Conservation (phyloP, 2,888 invertebrate species). For the Arctia plantaginis region DNA sequence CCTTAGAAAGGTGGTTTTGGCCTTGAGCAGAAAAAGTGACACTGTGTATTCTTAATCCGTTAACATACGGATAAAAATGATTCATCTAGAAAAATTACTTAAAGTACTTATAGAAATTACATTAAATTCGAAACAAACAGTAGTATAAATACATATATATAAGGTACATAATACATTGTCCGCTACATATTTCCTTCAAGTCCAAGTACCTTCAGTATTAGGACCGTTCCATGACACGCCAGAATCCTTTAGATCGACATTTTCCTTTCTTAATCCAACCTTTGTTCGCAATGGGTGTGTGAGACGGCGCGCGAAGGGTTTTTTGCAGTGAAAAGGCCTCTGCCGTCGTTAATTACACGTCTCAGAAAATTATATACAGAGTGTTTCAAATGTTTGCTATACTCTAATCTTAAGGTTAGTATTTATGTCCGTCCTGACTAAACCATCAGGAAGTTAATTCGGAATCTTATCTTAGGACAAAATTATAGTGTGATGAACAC, state of each 20-base stretch:
- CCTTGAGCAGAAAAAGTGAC: no score
- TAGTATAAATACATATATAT: background rate
- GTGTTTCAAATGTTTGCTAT: constrained; percentile 42
- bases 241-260: constrained; percentile 50
- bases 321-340: constrained; percentile 81
- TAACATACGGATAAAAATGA: no score
- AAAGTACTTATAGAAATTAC: no score
- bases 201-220: constrained; percentile 6
- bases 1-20: no score
- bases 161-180: constrained; percentile 1
- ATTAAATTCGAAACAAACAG: background rate
- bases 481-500: no score
- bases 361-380: constrained; percentile 73
- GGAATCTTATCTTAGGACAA: no score
- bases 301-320: constrained; percentile 73
- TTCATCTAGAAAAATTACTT: no score
- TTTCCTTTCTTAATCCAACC: constrained; percentile 59
- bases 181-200: constrained; percentile 3
- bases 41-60: no score
- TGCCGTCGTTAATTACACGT: constrained; percentile 82
- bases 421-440: background rate
- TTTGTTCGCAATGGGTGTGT: constrained; percentile 55
- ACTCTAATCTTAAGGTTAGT: background rate
- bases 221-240: constrained; percentile 31
- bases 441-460: no score